Percentiles rank a stretch among this genome's conserved stretches.
phyloP scores from a whole-genome alignment of 2,797 vertebrate species.

The Microchirus variegatus region DNA sequence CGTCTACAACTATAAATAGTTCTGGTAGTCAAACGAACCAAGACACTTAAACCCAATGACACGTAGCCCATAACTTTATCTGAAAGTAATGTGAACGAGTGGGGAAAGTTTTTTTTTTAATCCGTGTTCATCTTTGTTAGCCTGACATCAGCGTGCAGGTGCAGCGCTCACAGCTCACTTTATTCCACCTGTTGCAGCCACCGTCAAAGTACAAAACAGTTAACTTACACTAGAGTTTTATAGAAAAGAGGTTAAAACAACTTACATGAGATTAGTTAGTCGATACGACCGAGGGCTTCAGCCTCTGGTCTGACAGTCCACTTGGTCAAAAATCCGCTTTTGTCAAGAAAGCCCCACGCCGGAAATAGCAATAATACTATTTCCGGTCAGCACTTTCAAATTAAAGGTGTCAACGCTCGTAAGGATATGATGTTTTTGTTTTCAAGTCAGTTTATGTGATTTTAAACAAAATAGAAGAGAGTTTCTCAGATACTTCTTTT shows the following conservation, averaged over 20 bases:
- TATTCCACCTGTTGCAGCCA: slow-evolving; percentile 10
- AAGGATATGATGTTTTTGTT: neutral
- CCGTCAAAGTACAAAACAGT: neutral
- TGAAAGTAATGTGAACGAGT: neutral
- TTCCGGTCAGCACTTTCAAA: slow-evolving; percentile 37
- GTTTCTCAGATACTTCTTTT: neutral
- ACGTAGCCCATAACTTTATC: fast-evolving
- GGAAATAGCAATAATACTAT: neutral
- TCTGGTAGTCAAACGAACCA: neutral
- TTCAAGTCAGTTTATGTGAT: too few species aligned
- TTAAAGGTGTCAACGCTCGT: neutral
- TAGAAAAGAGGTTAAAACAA: neutral
- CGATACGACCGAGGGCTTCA: neutral
- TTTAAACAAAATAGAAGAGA: neutral
- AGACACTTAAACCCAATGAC: neutral
- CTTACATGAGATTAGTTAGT: slow-evolving; percentile 15
- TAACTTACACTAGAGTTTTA: neutral
- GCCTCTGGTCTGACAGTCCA: neutral
- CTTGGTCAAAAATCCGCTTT: neutral
- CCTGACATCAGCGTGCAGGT: slow-evolving; percentile 41
- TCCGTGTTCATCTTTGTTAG: neutral
- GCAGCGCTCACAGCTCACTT: slow-evolving; percentile 11
- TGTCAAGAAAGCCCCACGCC: neutral
- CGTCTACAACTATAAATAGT: neutral
- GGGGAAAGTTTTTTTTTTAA: neutral